Evolutionary conservation across 2,113 vertebrate genomes (phyloP).

Genomic region (Sphyrna mokarran): DNA sequence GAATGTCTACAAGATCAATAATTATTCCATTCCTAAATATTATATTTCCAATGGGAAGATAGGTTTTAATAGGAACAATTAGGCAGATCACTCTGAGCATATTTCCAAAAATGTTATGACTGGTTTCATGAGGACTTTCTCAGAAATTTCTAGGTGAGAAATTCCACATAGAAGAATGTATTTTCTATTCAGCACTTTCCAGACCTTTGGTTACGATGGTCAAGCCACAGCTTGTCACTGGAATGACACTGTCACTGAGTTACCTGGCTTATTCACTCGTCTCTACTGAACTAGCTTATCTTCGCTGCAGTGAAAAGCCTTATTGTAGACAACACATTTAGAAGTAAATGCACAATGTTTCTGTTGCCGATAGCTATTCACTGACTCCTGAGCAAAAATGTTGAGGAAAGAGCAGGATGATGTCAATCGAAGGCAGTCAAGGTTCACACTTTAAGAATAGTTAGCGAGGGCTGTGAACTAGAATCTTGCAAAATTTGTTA

Average conservation of each 20-base stretch:
- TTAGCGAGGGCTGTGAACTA: not conserved
- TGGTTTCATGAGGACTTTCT: not conserved
- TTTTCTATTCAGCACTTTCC: not conserved
- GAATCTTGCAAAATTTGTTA: not conserved
- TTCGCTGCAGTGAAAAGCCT: not conserved
- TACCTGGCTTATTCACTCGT: not conserved
- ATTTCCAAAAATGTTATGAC: not conserved
- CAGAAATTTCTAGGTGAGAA: not conserved
- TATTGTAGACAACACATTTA: too few relatives aligned
- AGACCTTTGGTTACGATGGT: not conserved
- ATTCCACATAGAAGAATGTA: not conserved
- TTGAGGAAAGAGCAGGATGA: not conserved
- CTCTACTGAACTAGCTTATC: not conserved
- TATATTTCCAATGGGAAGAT: not conserved
- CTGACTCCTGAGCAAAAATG: not conserved
- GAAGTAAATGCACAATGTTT: not conserved
- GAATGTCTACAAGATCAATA: not conserved
- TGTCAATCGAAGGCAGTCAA: not conserved
- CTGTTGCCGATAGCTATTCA: not conserved
- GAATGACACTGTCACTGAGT: not conserved
- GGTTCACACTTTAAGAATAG: not conserved
- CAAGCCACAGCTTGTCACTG: not conserved
- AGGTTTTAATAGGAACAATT: not conserved
- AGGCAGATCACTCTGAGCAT: not conserved
- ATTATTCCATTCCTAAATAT: not conserved